These are phyloP conservation scores for Actinostola sp. DNA, from an alignment of 92 coral and sea anemone genomes.

Conservation along the genomic window DNA sequence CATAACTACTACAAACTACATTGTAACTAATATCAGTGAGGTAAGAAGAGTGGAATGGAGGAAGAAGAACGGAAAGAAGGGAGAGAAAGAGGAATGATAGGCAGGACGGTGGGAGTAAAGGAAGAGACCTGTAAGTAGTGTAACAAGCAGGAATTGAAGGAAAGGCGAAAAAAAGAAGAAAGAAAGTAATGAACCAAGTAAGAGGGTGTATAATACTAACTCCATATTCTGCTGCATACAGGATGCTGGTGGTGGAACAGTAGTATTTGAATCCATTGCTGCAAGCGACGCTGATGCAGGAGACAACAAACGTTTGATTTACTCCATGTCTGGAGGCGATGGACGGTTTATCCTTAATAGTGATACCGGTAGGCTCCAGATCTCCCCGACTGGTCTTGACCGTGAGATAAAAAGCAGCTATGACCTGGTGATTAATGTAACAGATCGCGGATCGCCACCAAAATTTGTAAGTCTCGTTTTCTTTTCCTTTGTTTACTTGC, in stretches of 20 bases:
- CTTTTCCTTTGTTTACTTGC: no score
- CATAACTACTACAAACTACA: conserved; percentile 55
- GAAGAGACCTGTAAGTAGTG: no score
- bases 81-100: no score
- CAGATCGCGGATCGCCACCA: conserved; percentile 66
- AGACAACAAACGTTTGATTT: conserved; percentile 62
- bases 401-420: conserved; percentile 68
- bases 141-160: no score
- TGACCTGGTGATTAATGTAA: conserved; percentile 71
- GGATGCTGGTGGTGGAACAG: conserved; percentile 82
- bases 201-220: neutral
- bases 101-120: no score
- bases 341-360: conserved; percentile 75
- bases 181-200: no score
- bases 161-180: no score
- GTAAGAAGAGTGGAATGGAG: conserved; percentile 23
- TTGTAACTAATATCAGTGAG: conserved; percentile 82
- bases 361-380: conserved; percentile 70
- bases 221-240: neutral
- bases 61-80: no score
- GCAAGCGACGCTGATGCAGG: conserved; percentile 84
- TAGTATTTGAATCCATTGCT: conserved; percentile 34
- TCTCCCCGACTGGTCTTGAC: conserved; percentile 84
- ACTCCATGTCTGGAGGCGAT: conserved; percentile 62
- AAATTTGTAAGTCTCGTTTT: conserved; percentile 64